phyloP scores from a whole-genome alignment of 2,888 invertebrate genomes.

The Neoscelio sp. region DNA sequence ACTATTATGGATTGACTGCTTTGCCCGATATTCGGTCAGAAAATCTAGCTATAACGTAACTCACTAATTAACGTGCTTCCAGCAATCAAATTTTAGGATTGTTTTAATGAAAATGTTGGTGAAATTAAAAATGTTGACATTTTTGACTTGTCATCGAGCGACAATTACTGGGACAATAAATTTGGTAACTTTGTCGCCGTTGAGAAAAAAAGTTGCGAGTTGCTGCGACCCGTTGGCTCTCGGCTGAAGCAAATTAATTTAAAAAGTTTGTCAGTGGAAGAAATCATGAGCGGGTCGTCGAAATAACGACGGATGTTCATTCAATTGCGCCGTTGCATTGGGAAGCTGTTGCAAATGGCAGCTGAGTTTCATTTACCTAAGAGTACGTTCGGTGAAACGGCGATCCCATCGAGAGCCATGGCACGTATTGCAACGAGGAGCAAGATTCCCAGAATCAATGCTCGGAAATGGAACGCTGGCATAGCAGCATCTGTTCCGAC shows the following conservation, averaged over 20 bases:
- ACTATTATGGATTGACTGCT: slow-evolving; percentile 20
- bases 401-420: slow-evolving; percentile 38
- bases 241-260: slow-evolving; percentile 2
- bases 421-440: slow-evolving; percentile 52
- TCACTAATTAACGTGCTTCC: slow-evolving; percentile 4
- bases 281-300: neutral
- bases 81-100: too few relatives aligned
- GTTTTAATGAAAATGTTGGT: too few relatives aligned
- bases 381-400: slow-evolving; percentile 37
- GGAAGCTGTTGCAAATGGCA: slow-evolving; percentile 21
- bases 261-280: neutral
- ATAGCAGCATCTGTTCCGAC: slow-evolving; percentile 55
- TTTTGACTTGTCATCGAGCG: too few relatives aligned
- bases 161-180: too few relatives aligned
- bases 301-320: slow-evolving; percentile 38
- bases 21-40: slow-evolving; percentile 6
- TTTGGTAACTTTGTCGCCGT: too few relatives aligned
- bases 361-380: slow-evolving; percentile 55
- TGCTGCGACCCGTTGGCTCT: too few relatives aligned
- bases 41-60: slow-evolving; percentile 21
- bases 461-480: slow-evolving; percentile 53
- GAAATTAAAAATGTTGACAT: too few relatives aligned
- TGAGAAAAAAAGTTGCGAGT: too few relatives aligned
- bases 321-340: slow-evolving; percentile 32
- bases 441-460: slow-evolving; percentile 53